A percentile compares a stretch with the other conserved stretches of the same genome.
phyloP scores from a whole-genome alignment of 2,797 vertebrate species.

The Enteromius trimaculatus region DNA sequence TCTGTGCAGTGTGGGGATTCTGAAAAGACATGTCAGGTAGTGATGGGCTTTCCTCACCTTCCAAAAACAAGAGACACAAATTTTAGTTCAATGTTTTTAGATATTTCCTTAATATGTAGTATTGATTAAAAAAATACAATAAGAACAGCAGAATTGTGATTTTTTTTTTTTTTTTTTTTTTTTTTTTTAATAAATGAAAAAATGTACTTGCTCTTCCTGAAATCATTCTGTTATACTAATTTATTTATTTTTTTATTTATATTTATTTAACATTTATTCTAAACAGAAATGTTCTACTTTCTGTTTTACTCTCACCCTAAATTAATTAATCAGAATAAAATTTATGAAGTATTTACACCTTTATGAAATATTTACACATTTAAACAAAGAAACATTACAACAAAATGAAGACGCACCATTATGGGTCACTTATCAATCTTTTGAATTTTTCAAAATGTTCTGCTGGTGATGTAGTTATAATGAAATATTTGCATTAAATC shows the following conservation, averaged over 20 bases:
- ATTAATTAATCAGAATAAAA: neutral
- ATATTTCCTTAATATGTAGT: neutral
- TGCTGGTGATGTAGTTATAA: neutral
- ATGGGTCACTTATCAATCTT: neutral
- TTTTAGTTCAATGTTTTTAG: neutral
- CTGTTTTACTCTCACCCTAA: neutral
- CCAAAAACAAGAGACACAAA: slow-evolving; percentile 17
- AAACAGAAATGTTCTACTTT: neutral
- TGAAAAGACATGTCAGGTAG: slow-evolving; percentile 30
- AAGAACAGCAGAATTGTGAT: neutral
- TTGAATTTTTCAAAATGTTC: neutral
- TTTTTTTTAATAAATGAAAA: neutral
- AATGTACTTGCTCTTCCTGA: neutral
- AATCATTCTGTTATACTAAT: neutral
- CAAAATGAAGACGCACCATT: neutral
- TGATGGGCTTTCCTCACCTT: slow-evolving; percentile 45
- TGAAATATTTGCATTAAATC: neutral
- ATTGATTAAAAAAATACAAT: neutral
- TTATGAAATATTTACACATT: neutral
- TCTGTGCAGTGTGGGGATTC: slow-evolving; percentile 43
- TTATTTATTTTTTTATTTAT: no score
- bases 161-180: neutral
- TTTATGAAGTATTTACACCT: no score
- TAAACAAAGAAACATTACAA: neutral
- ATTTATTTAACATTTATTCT: neutral